Conservation (phyloP, 2,888 invertebrate species). For the Melanophora roralis region DNA sequence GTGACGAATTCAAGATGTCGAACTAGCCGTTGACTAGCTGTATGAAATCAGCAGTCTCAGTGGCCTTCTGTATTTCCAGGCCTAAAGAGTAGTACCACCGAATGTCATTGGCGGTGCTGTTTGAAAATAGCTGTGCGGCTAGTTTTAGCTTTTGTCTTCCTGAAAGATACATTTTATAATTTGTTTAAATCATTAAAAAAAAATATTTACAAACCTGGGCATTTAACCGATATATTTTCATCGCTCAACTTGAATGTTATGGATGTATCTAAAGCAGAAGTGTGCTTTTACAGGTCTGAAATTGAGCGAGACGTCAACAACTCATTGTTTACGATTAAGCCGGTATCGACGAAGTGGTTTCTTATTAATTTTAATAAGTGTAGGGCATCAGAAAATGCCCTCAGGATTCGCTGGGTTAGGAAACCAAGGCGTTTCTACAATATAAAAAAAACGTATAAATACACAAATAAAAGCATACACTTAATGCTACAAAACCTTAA, state of each 20-base stretch:
- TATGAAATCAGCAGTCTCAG: background rate
- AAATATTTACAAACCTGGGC: background rate
- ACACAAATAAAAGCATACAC: too few species aligned
- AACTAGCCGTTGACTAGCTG: background rate
- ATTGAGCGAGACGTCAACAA: background rate
- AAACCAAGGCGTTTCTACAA: conserved; percentile 16
- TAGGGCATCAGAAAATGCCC: conserved; percentile 2
- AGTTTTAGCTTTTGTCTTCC: background rate
- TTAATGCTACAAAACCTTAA: too few species aligned
- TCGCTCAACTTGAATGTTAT: conserved; percentile 26
- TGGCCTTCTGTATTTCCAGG: background rate
- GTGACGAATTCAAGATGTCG: background rate
- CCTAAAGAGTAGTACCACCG: background rate
- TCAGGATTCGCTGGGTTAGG: background rate
- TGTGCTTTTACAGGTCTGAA: conserved; percentile 4
- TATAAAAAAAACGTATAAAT: background rate
- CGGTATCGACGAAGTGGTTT: conserved; percentile 28
- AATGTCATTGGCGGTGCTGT: background rate
- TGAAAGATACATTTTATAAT: background rate
- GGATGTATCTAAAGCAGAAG: background rate
- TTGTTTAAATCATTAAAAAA: background rate
- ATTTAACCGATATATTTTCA: conserved; percentile 30
- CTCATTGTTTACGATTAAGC: conserved; percentile 44
- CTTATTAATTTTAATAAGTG: conserved; percentile 6
- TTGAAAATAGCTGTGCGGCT: background rate